phyloP scores from a whole-genome alignment of 2,797 vertebrate genomes.

The Acipenser transmontanus region DNA sequence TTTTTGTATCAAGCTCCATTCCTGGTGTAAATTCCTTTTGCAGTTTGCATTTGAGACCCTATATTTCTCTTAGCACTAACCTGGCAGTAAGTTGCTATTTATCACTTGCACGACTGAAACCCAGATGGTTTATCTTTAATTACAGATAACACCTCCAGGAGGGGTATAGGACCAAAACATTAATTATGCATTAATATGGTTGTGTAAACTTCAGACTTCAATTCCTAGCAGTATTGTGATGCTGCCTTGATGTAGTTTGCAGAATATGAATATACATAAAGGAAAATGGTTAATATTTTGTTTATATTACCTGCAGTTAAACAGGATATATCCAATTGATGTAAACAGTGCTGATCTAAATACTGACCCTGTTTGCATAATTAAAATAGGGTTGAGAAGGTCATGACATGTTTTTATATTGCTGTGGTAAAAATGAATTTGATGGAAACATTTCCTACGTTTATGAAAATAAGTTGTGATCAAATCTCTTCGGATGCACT shows the following conservation, averaged over 20 bases:
- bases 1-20: constrained; percentile 37
- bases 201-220: constrained; percentile 16
- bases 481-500: too few species aligned
- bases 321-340: too few species aligned
- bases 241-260: constrained; percentile 11
- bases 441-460: too few species aligned
- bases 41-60: constrained; percentile 40
- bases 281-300: too few species aligned
- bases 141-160: constrained; percentile 40
- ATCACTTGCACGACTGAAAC: constrained; percentile 36
- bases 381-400: too few species aligned
- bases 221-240: constrained; percentile 9
- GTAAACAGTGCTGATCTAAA: too few species aligned
- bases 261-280: constrained; percentile 9
- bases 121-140: constrained; percentile 50
- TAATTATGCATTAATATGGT: constrained; percentile 23
- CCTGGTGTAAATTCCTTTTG: constrained; percentile 49
- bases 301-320: too few species aligned
- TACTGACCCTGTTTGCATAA: too few species aligned
- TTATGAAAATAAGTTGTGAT: too few species aligned
- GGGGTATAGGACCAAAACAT: constrained; percentile 18
- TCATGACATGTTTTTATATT: too few species aligned
- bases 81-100: constrained; percentile 37
- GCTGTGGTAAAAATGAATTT: too few species aligned
- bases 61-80: constrained; percentile 45